A percentile compares a stretch with the other conserved stretches of the same genome.
These are phyloP conservation scores for Netelia fuscicornis DNA, from an alignment of 2,888 invertebrate genomes.

Conservation along the genomic window DNA sequence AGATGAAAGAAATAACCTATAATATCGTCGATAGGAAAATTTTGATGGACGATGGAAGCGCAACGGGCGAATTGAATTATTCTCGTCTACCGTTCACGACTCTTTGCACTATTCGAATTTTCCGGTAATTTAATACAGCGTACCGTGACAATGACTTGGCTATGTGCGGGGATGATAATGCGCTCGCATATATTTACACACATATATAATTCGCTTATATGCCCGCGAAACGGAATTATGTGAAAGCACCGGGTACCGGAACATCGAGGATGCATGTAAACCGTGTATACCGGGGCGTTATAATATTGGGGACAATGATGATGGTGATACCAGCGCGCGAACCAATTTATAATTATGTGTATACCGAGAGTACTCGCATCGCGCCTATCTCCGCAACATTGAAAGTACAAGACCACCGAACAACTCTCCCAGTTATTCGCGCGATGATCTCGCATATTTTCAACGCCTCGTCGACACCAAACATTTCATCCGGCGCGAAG, in stretches of 20 bases:
- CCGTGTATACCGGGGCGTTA: background rate
- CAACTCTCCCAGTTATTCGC: too few species aligned
- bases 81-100: background rate
- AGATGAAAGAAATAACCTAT: background rate
- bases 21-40: background rate
- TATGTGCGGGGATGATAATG: background rate
- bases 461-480: too few species aligned
- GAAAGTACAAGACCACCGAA: background rate
- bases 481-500: too few species aligned
- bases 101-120: conserved; percentile 1
- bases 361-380: background rate
- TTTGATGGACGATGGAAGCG: background rate
- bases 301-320: conserved; percentile 30
- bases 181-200: background rate
- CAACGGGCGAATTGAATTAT: background rate
- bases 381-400: background rate
- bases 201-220: background rate
- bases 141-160: conserved; percentile 10
- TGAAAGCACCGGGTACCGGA: conserved; percentile 20
- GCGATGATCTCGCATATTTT: too few species aligned
- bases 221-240: conserved; percentile 17
- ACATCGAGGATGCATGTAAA: conserved; percentile 6
- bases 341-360: conserved; percentile 53
- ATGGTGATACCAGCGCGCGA: conserved; percentile 10
- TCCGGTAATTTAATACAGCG: conserved; percentile 29